Base-by-base conservation (phyloP, 1,140 invertebrate genomes). In the Conopomorpha cramerella region DNA sequence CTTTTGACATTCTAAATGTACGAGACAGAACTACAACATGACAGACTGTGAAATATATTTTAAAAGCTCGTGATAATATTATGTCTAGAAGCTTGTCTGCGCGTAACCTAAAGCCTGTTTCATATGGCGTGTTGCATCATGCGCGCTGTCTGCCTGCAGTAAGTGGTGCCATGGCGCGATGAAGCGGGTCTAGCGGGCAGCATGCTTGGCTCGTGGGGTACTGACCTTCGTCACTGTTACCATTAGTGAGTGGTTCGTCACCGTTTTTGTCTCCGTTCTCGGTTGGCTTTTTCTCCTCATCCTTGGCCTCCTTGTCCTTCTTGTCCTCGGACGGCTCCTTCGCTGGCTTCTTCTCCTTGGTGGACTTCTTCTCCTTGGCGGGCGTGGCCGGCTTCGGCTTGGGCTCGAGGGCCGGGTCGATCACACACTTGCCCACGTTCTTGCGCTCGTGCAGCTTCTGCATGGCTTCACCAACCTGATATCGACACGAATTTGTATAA, bases 361-460 rank as follows among this genome's bases (percentile, higher is more conserved):
- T 85, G 26, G 79, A 70, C 51, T 85, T 86, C 48, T 87, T 88
- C 34, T 82, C 82, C 57, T 89, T 89, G 27, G 86, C 85, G 2
- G 87, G 87, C 2, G 87, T 89, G 1, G 85, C 84, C 30, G 87
- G 86, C 66, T 89, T 89, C 13, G 87, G 87, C 56, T 89, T 89
- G 0, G 87, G 87, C 53, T 90, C 88, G 52, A 89, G 51, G 17
- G 82, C 84, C 13, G 90, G 90, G 64, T 93, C 90, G 33, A 95
- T 65, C 14, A 94, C 82, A 10, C 95, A 84, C 77, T 94, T 95
- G 8, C 92, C 93, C 56, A 95, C 85, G 67, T 95, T 95, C 67
- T 92, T 93, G 50, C 91, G 84, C 51, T 95, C 91, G 64, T 94
- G 91, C 84, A 95, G 89, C 64, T 90, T 92, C 70, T 92, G 90